Base-by-base conservation (phyloP, 2,888 invertebrate genomes). In the Congeria kusceri region DNA sequence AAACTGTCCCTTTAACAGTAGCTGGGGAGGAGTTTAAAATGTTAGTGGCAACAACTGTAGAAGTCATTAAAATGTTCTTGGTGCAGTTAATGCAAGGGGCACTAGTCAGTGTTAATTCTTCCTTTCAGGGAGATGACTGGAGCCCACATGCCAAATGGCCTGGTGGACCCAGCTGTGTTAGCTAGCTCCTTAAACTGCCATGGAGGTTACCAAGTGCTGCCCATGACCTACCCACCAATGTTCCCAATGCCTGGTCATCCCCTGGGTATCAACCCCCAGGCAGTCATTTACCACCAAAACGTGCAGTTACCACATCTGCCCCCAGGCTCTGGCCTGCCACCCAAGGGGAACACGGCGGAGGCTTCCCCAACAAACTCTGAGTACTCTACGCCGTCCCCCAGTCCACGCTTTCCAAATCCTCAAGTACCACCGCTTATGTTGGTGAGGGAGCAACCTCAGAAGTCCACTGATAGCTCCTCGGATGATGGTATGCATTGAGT, bases 401-500 rank as follows among this genome's bases (percentile, higher is more conserved):
- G 88, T 68, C 90, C 90, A 9, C 63, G 86, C 49, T 39, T 76
- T 20, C 73, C 70, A 13, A 59, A 68, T 15, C 25, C 61, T 13
- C 39, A 13, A 1, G 39, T 39, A 1, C 39, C 39, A 15, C 39
- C 39, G 3, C 25, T 62, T 13, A 28, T 59, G 29, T 59, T 63
- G 32, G 39, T 27, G 15, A 58, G 58, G 29, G 58, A 70, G 56
- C 56, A 39, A 44, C 77, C 63, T 27, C 59, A 25, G 5, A 62
- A 44, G 1, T 64, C 32, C 11, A 56, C 78, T 1, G 88, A 88
- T 57, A 86, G 86, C 58, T 87, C 87, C 9, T 89, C 89, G 29
- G 88, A 88, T 65, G 88, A 89, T 32, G 86, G 80, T 74, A 87
- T 87, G 29, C n/a, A n/a, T n/a, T n/a, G n/a, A n/a, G n/a, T n/a